Percentiles rank a stretch among this genome's conserved stretches.
These are phyloP conservation scores for Aurelia aurita DNA, from an alignment of 30 jellyfish, hydroid and myxozoan species.

Conservation along the genomic window DNA sequence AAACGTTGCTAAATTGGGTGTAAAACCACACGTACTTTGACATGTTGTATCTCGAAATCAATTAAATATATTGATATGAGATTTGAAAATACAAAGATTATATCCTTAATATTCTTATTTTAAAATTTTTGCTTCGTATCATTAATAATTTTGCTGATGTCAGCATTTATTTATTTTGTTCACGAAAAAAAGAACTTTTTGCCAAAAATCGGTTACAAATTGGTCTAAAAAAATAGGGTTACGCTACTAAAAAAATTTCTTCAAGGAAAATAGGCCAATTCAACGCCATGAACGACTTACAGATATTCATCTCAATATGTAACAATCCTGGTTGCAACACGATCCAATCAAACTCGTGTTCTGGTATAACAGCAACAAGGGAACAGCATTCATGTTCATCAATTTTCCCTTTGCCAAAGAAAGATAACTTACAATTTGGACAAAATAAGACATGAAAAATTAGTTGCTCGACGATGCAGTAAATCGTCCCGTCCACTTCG, in stretches of 20 bases:
- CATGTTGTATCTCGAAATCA: too few species aligned
- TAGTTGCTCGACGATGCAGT: constrained; percentile 10
- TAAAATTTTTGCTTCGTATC: too few species aligned
- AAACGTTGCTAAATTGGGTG: too few species aligned
- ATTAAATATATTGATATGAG: too few species aligned
- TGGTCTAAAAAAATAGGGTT: too few species aligned
- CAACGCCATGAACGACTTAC: constrained; percentile 20
- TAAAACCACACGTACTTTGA: too few species aligned
- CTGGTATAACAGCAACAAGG: background rate
- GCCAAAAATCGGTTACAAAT: too few species aligned
- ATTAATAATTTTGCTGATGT: too few species aligned
- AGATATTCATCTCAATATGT: constrained; percentile 29
- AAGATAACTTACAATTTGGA: background rate
- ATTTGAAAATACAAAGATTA: too few species aligned
- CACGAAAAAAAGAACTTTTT: too few species aligned
- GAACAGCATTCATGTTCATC: constrained; percentile 13
- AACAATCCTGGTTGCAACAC: constrained; percentile 29
- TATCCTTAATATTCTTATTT: too few species aligned
- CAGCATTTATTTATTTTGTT: too few species aligned
- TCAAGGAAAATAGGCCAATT: constrained; percentile 37
- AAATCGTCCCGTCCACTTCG: constrained; percentile 33
- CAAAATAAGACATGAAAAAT: constrained; percentile 9
- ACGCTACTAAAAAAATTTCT: constrained; percentile 2
- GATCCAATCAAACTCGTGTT: constrained; percentile 57
- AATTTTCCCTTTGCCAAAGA: background rate